Conservation (phyloP, 2,797 vertebrate genomes). For the Otolemur crassicaudatus region DNA sequence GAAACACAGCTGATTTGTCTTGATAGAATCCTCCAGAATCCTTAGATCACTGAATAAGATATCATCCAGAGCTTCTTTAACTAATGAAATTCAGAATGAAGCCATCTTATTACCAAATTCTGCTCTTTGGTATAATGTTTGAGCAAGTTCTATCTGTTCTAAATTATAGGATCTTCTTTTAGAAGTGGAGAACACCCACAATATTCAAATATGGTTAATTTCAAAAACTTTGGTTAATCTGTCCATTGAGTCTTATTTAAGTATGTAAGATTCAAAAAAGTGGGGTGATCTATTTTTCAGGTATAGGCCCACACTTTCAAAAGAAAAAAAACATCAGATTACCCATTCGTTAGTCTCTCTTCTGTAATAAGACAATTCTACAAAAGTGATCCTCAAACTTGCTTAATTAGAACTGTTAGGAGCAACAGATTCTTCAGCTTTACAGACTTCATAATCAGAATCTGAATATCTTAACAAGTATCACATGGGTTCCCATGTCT, state of each 20-base stretch:
- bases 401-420: background rate
- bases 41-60: background rate
- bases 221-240: background rate
- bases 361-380: background rate
- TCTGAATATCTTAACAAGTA: too few species aligned
- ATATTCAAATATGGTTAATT: background rate
- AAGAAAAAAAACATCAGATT: background rate
- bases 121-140: background rate
- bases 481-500: too few species aligned
- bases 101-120: background rate
- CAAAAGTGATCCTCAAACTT: background rate
- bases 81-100: background rate
- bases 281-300: background rate
- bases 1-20: background rate
- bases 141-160: background rate
- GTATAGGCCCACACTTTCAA: background rate
- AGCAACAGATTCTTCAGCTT: background rate
- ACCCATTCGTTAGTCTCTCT: background rate
- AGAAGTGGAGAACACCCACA: background rate
- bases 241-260: background rate
- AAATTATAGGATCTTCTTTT: background rate
- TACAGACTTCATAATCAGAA: background rate
- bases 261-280: background rate
- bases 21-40: background rate
- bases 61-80: background rate